These are phyloP conservation scores for Rhinopomastus cyanomelas DNA, from an alignment of 2,113 vertebrate species.

Conservation along the genomic window DNA sequence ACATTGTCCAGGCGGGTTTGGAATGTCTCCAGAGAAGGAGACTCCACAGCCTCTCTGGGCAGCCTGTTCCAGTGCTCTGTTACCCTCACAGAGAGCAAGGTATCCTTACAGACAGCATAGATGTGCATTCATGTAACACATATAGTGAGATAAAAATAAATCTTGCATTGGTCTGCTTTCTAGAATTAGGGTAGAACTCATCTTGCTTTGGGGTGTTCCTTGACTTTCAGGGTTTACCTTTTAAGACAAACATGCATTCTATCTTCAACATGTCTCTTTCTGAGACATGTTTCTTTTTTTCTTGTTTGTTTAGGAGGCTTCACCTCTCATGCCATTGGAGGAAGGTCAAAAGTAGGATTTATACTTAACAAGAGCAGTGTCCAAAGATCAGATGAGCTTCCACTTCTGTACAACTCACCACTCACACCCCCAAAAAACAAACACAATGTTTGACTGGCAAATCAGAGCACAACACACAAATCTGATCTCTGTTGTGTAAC, in stretches of 20 bases:
- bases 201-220: not conserved
- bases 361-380: constrained; percentile 11
- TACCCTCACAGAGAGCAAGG: no score
- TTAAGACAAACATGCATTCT: not conserved
- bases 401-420: not conserved
- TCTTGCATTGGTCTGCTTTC: not conserved
- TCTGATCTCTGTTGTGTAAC: constrained; percentile 33
- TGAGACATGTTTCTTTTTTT: not conserved
- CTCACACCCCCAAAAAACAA: constrained; percentile 26
- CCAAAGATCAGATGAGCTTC: constrained; percentile 51
- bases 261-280: not conserved
- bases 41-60: no score
- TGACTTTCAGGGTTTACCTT: not conserved
- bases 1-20: no score
- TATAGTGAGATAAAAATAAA: not conserved
- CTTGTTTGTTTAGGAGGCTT: not conserved
- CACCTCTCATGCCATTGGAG: not conserved
- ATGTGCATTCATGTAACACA: not conserved
- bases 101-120: not conserved
- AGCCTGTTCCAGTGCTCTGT: no score
- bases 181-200: not conserved
- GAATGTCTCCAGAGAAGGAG: no score
- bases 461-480: not conserved
- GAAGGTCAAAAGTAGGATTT: constrained; percentile 20
- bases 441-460: constrained; percentile 34